These are phyloP conservation scores for Pheucticus melanocephalus DNA, from an alignment of 2,113 vertebrate species.

Conservation along the genomic window DNA sequence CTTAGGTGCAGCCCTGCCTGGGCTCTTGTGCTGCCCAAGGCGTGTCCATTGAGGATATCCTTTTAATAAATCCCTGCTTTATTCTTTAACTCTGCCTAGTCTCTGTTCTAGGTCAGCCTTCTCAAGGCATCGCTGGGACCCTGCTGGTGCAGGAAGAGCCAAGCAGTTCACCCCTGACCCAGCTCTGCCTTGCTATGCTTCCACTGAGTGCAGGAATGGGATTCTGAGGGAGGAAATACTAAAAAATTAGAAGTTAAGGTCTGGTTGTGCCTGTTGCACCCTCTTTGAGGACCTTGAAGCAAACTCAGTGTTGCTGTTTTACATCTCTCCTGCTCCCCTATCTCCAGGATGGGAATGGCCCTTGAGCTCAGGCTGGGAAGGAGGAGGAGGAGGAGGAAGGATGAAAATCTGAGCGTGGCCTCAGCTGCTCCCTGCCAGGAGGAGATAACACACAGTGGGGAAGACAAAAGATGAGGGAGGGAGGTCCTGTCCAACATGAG, in stretches of 20 bases:
- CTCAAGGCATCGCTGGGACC: neutral
- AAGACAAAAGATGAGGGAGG: neutral
- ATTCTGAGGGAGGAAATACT: neutral
- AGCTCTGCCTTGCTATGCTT: fast-evolving
- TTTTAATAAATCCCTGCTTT: neutral
- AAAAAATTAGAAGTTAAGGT: too few relatives aligned
- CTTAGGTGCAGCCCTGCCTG: neutral
- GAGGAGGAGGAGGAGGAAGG: neutral
- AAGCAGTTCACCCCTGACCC: neutral
- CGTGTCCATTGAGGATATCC: neutral
- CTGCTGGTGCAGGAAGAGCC: fast-evolving
- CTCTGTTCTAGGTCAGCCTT: neutral
- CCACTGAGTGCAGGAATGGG: fast-evolving
- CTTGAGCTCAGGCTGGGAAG: neutral
- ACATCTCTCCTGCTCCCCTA: fast-evolving
- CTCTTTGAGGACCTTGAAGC: neutral
- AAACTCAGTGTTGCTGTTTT: fast-evolving
- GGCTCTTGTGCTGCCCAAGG: neutral
- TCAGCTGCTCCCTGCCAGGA: neutral
- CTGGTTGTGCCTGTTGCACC: neutral
- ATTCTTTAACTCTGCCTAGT: neutral
- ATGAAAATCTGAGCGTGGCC: neutral
- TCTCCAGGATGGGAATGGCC: neutral
- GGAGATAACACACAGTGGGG: fast-evolving
- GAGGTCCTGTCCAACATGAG: neutral